Conservation (phyloP, 2,113 vertebrate genomes). For the Odontesthes bonariensis region DNA sequence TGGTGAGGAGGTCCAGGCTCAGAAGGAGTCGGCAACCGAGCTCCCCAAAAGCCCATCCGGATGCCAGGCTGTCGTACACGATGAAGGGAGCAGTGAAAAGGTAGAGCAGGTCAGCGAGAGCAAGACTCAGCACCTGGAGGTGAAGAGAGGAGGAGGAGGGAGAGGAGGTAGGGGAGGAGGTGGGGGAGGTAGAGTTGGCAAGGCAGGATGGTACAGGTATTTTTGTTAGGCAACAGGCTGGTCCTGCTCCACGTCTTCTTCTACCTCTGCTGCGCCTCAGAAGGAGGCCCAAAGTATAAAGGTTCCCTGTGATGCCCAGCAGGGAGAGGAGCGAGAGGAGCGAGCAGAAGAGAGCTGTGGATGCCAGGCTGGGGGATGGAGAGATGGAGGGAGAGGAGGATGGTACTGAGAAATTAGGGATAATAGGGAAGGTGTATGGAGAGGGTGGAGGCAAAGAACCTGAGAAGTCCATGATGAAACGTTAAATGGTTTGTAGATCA, state of each 20-base stretch:
- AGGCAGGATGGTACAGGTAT: constrained; percentile 71
- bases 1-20: constrained; percentile 88
- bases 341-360: constrained; percentile 85
- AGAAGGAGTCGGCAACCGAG: constrained; percentile 85
- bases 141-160: constrained; percentile 81
- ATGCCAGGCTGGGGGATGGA: constrained; percentile 80
- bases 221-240: constrained; percentile 65
- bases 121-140: constrained; percentile 87
- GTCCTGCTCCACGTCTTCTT: constrained; percentile 59
- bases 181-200: constrained; percentile 65
- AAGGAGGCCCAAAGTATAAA: constrained; percentile 86
- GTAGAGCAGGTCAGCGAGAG: constrained; percentile 87
- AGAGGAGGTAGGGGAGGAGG: constrained; percentile 69
- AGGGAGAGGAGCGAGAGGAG: constrained; percentile 86
- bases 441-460: constrained; percentile 70
- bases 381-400: constrained; percentile 76
- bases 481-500: constrained; percentile 12
- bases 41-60: constrained; percentile 87
- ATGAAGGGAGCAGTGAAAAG: constrained; percentile 88
- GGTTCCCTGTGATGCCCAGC: constrained; percentile 85
- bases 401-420: constrained; percentile 71
- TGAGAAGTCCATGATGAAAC: constrained; percentile 75
- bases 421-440: constrained; percentile 62
- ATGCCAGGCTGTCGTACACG: constrained; percentile 86
- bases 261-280: constrained; percentile 76